Conservation (phyloP, 2,888 invertebrate genomes). For the Balanococcus diminutus region DNA sequence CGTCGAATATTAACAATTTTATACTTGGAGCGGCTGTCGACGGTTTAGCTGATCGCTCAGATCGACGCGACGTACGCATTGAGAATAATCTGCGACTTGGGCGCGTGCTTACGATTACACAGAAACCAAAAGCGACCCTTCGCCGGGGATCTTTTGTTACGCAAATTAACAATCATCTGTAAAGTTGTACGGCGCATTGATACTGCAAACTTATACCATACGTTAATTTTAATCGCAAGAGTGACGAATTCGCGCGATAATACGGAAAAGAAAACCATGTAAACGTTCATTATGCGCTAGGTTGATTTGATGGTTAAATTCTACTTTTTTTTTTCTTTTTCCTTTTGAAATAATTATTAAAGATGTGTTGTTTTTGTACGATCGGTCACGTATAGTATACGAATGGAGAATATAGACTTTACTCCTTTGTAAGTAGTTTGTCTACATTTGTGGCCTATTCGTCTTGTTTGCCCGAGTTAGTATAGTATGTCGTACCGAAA, state of each 20-base stretch:
- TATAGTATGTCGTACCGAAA: background rate
- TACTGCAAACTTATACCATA: constrained; percentile 38
- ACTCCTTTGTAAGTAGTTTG: constrained; percentile 43
- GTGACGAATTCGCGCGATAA: background rate
- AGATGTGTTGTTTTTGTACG: constrained; percentile 3
- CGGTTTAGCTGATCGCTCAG: constrained; percentile 19
- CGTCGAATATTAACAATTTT: constrained; percentile 46
- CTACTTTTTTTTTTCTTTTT: background rate
- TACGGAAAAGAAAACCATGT: too few relatives aligned
- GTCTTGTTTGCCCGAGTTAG: constrained; percentile 32
- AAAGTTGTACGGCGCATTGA: constrained; percentile 14
- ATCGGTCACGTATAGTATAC: constrained; percentile 33
- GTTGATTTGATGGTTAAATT: background rate
- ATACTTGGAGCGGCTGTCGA: constrained; percentile 29
- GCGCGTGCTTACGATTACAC: constrained; percentile 43
- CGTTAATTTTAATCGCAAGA: background rate
- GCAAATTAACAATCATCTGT: constrained; percentile 48
- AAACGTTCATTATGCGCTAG: too few relatives aligned
- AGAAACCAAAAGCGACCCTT: constrained; percentile 43
- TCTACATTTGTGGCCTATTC: background rate
- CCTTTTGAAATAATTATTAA: background rate
- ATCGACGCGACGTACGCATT: constrained; percentile 7
- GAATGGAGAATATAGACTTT: background rate
- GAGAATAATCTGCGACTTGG: constrained; percentile 46
- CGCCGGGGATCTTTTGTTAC: constrained; percentile 40